A percentile compares a stretch with the other conserved stretches of the same genome.
Conservation (phyloP, 1,140 invertebrate genomes). For the Coenobita brevimanus region DNA sequence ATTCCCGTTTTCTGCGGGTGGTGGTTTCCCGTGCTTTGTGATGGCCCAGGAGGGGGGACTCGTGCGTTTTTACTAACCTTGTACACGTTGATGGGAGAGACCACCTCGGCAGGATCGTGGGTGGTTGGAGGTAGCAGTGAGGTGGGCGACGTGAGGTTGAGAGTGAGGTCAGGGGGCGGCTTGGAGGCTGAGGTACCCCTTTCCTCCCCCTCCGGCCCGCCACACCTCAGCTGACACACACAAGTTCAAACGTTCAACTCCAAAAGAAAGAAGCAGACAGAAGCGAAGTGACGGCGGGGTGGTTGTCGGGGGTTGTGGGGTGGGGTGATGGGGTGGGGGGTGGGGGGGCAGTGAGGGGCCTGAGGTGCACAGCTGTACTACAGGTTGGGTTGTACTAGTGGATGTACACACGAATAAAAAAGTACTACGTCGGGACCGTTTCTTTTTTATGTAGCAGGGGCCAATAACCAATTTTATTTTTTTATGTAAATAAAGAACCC, state of each 20-base stretch:
- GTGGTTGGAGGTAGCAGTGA: conserved; percentile 23
- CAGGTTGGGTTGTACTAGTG: not conserved
- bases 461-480: too few relatives aligned
- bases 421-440: too few relatives aligned
- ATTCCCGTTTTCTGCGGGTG: too few relatives aligned
- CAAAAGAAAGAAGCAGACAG: conserved; percentile 14
- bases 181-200: not conserved
- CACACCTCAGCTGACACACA: conserved; percentile 50
- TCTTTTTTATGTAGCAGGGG: too few relatives aligned
- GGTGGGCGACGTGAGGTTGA: conserved; percentile 51
- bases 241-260: conserved; percentile 48
- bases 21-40: too few relatives aligned
- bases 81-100: conserved; percentile 61
- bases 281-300: not conserved
- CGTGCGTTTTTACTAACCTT: conserved; percentile 51
- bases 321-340: not conserved
- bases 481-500: too few relatives aligned
- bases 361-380: not conserved
- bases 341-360: not conserved
- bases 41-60: too few relatives aligned
- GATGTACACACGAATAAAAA: too few relatives aligned
- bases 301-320: not conserved
- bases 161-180: conserved; percentile 43
- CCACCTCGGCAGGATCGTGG: conserved; percentile 50
- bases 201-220: conserved; percentile 2